Percentiles rank a stretch among this genome's conserved stretches.
Evolutionary conservation across 2,888 invertebrate genomes (phyloP).

Genomic region (Rotaria sp.): DNA sequence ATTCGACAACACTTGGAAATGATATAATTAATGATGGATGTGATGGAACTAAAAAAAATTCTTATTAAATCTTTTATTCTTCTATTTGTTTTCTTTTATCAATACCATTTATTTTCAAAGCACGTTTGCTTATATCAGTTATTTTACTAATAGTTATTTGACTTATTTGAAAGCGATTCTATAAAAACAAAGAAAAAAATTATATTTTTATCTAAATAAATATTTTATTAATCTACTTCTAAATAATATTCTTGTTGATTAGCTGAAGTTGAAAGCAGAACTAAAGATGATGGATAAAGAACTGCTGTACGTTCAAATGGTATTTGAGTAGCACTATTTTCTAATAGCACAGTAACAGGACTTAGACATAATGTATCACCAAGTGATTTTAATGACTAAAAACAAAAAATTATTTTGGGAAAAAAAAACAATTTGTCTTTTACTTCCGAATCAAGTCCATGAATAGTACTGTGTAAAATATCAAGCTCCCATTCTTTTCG

Average conservation of each 20-base stretch:
- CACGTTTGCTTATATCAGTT: not conserved
- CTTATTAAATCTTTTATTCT: not conserved
- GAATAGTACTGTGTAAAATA: not conserved
- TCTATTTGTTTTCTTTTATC: not conserved
- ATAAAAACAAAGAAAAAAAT: not conserved
- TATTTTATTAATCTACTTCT: not conserved
- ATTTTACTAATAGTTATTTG: not conserved
- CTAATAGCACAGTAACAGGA: not conserved
- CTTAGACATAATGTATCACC: not conserved
- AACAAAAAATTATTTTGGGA: not conserved
- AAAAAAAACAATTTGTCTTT: not conserved
- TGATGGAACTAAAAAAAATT: not conserved
- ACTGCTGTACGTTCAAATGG: not conserved
- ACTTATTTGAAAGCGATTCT: not conserved
- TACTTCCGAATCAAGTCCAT: slow-evolving; percentile 14
- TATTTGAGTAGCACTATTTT: not conserved
- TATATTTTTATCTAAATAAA: not conserved
- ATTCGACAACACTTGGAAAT: not conserved
- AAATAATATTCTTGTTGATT: slow-evolving; percentile 4
- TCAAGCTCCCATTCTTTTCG: slow-evolving; percentile 39
- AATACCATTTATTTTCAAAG: slow-evolving; percentile 21
- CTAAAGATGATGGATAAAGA: not conserved
- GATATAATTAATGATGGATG: not conserved
- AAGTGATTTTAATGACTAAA: not conserved
- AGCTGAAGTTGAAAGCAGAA: not conserved